Base-by-base conservation (phyloP, 2,797 vertebrate genomes). In the Hippoglossus hippoglossus region DNA sequence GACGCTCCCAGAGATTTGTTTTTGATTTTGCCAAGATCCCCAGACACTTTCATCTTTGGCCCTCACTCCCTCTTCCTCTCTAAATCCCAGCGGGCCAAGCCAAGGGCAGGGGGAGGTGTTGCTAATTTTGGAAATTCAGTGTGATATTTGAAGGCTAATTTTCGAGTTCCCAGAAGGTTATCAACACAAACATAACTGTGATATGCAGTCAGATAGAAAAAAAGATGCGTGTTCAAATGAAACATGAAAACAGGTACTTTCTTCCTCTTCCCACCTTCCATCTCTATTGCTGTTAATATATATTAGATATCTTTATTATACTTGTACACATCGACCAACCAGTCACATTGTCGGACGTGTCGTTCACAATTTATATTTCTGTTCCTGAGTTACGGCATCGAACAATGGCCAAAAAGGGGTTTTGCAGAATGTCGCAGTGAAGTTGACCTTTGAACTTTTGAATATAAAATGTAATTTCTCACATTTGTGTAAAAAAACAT, bases 1-100 rank as follows among this genome's bases (percentile, higher is more conserved):
- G 84, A 92, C 89, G 93, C 94, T 96, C 95, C 87, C 88, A 82
- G 1, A 95, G 96, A 96, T 97, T 97, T 96, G 96, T 96, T 95
- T 95, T 95, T 94, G 96, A 97, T 97, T 97, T 96, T 93, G 84
- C 85, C 39, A 31, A 87, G 87, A 90, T 92, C 89, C 89, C 91
- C 87, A 92, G 95, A 94, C 93, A 93, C 95, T 96, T 97, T 96
- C 94, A 96, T 96, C 94, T 95, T 39, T 18, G 71, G 78, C 80
- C 67, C 71, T 56, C 34, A 2, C 76, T 79, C 75, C 70, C 52
- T 77, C 67, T 81, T 82, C 77, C 79, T 85, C 70, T 63, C 60
- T 34, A n/a, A 70, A 61, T 82, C 75, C 83, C 78, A 63, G 4
- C 73, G 68, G 77, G 81, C 67, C 71, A 57, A 24, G 71, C 71